These are phyloP conservation scores for Drosophila ambigua DNA, from an alignment of 1,140 invertebrate genomes.

Conservation along the genomic window DNA sequence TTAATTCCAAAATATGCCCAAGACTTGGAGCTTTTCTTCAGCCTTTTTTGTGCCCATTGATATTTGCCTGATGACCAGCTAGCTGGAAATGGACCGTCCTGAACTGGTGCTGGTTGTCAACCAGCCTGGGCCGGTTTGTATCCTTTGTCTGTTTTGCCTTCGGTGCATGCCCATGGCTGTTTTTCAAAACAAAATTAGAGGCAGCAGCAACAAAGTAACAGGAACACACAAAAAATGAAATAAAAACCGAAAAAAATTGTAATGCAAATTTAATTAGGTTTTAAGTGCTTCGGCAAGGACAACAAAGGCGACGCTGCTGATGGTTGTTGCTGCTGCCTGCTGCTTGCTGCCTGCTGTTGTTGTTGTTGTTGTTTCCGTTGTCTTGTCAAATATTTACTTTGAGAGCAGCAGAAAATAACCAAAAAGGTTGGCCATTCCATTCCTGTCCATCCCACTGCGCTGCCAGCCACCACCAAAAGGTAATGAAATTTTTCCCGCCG, in stretches of 20 bases:
- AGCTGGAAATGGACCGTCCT: background rate
- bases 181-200: conserved; percentile 76
- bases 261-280: conserved; percentile 82
- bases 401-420: conserved; percentile 70
- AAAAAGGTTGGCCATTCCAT: conserved; percentile 62
- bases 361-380: conserved; percentile 48
- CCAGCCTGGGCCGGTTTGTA: conserved; percentile 48
- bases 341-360: background rate
- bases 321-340: conserved; percentile 12
- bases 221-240: conserved; percentile 17
- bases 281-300: conserved; percentile 75
- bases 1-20: conserved; percentile 38
- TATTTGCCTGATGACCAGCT: conserved; percentile 7
- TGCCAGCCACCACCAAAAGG: conserved; percentile 43
- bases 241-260: conserved; percentile 68
- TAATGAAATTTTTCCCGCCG: conserved; percentile 79
- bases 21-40: conserved; percentile 20
- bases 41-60: background rate
- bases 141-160: conserved; percentile 47
- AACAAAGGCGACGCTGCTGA: conserved; percentile 46
- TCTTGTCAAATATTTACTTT: conserved; percentile 80
- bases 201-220: conserved; percentile 23
- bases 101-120: conserved; percentile 63
- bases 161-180: conserved; percentile 60
- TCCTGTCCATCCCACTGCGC: background rate